Percentiles rank a stretch among this genome's conserved stretches.
Evolutionary conservation across 2,113 vertebrate species (phyloP).

Genomic region (Raphicerus campestris): DNA sequence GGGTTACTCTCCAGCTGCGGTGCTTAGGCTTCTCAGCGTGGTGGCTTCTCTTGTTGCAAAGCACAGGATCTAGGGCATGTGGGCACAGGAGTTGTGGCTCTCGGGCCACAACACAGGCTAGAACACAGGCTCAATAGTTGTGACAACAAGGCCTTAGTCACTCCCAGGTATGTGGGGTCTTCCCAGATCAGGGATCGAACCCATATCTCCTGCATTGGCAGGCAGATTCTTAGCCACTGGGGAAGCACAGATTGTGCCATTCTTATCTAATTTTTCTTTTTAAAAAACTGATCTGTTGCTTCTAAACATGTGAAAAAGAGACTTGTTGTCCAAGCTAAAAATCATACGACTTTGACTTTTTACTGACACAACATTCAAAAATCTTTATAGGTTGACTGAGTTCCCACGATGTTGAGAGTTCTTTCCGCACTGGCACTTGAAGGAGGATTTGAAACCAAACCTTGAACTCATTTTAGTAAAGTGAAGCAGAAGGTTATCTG

Average conservation of each 20-base stretch:
- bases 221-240: background rate
- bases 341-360: background rate
- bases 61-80: background rate
- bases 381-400: background rate
- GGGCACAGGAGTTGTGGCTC: background rate
- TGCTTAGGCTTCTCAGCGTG: background rate
- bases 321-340: background rate
- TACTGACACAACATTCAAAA: background rate
- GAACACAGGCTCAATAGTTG: background rate
- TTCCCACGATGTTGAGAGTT: rapidly evolving
- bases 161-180: background rate
- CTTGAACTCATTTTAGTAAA: background rate
- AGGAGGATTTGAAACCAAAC: background rate
- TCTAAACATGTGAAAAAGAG: background rate
- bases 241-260: background rate
- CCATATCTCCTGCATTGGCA: background rate
- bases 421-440: background rate
- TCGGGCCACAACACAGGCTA: background rate
- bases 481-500: background rate
- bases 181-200: background rate
- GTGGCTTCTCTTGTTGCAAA: background rate
- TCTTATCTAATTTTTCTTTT: background rate
- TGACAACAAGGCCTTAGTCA: background rate
- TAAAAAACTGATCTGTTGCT: background rate
- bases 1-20: background rate